Evolutionary conservation across 2,888 invertebrate genomes (phyloP).

Genomic region (Trisateles emortualis): DNA sequence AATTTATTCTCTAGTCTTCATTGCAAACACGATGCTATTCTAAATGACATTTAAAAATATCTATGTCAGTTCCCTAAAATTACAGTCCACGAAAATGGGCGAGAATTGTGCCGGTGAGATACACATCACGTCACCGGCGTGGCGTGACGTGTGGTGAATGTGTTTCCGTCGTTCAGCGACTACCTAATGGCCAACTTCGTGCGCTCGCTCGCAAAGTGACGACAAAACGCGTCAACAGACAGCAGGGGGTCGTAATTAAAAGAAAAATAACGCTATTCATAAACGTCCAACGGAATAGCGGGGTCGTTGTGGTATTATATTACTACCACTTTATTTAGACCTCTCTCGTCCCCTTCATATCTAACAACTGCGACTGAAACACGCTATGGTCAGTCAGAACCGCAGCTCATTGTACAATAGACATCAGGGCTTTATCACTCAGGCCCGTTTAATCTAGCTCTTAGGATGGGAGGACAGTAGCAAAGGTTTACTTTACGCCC

Average conservation of each 20-base stretch:
- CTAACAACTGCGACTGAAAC: constrained; percentile 4
- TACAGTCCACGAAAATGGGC: constrained; percentile 20
- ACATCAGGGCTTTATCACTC: constrained; percentile 72
- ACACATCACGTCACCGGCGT: constrained; percentile 20
- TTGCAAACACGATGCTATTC: neutral
- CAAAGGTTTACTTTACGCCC: constrained; percentile 68
- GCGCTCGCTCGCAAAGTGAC: constrained; percentile 42
- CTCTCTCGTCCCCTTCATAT: constrained; percentile 44
- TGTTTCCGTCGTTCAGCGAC: constrained; percentile 26
- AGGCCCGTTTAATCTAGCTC: constrained; percentile 83
- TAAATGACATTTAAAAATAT: neutral
- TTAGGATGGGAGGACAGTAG: constrained; percentile 64
- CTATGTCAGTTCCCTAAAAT: constrained; percentile 6
- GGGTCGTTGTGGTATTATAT: constrained; percentile 73
- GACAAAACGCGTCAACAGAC: constrained; percentile 67
- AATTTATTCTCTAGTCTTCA: neutral
- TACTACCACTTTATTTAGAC: constrained; percentile 60
- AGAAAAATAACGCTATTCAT: constrained; percentile 86
- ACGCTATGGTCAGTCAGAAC: constrained; percentile 21
- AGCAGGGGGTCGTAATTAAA: constrained; percentile 79
- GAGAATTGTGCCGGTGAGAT: constrained; percentile 17
- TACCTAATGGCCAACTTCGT: constrained; percentile 38
- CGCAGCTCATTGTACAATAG: constrained; percentile 60
- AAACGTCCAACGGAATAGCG: constrained; percentile 79
- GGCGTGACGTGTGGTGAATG: constrained; percentile 36